phyloP scores from a whole-genome alignment of 2,113 vertebrate species.

The Pitta sordida region DNA sequence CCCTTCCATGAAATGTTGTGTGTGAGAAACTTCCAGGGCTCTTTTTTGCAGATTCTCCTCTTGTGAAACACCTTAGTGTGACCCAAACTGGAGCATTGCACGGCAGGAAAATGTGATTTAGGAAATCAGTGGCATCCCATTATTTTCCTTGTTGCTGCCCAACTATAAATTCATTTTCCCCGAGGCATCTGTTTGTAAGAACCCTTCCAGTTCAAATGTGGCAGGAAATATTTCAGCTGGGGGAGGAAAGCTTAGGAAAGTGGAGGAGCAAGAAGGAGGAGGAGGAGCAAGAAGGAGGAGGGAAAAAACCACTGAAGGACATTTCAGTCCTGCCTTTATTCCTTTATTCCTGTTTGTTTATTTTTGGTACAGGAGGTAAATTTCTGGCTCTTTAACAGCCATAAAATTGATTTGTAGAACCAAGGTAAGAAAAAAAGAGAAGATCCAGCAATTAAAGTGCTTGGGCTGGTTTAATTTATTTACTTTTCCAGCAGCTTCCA shows the following conservation, averaged over 20 bases:
- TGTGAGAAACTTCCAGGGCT: neutral
- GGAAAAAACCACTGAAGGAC: neutral
- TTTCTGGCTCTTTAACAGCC: neutral
- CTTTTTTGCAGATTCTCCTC: neutral
- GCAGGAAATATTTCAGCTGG: neutral
- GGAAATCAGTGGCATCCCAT: neutral
- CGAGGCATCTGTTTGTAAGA: neutral
- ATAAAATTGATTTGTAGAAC: neutral
- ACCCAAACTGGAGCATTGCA: neutral
- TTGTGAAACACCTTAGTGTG: neutral
- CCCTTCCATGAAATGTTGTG: neutral
- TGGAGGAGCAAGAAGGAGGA: neutral
- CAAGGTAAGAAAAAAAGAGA: neutral
- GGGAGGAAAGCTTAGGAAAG: too few relatives aligned
- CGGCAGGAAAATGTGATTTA: neutral
- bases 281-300: neutral
- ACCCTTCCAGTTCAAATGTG: neutral
- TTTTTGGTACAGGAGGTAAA: neutral
- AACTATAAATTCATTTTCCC: neutral
- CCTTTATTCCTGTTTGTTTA: neutral
- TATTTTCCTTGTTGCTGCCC: neutral
- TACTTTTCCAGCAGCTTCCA: neutral
- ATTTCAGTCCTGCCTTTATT: neutral
- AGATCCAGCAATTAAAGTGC: neutral
- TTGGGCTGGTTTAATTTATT: neutral